These are phyloP conservation scores for Cheilosia grossa DNA, from an alignment of 2,888 invertebrate species.

Conservation along the genomic window DNA sequence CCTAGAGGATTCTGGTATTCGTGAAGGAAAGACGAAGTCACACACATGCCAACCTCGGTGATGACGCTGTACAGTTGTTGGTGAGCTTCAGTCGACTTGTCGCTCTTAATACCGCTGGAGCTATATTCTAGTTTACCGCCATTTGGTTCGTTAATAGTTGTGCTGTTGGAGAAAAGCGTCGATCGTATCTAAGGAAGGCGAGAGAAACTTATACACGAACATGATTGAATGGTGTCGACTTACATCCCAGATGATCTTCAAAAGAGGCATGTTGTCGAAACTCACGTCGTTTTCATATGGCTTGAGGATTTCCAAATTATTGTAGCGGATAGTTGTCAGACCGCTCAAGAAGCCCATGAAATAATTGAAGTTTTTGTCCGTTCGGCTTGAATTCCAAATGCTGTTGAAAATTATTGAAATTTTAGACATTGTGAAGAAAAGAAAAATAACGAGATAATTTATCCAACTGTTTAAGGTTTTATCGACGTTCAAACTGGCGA, in stretches of 20 bases:
- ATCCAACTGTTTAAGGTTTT: too few relatives aligned
- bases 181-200: conserved; percentile 24
- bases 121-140: conserved; percentile 7
- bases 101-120: too few relatives aligned
- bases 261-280: conserved; percentile 76
- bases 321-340: conserved; percentile 76
- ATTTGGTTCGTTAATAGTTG: neutral
- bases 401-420: conserved; percentile 10
- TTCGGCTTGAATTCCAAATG: conserved; percentile 46
- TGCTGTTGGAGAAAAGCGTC: conserved; percentile 8
- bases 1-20: conserved; percentile 78
- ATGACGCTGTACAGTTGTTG: conserved; percentile 74
- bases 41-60: conserved; percentile 81
- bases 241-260: conserved; percentile 76
- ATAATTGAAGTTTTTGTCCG: conserved; percentile 70
- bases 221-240: conserved; percentile 2
- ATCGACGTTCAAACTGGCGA: too few relatives aligned
- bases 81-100: neutral
- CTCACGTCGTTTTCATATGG: conserved; percentile 78
- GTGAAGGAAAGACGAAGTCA: conserved; percentile 77
- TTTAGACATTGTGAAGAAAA: too few relatives aligned
- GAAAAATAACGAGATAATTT: too few relatives aligned
- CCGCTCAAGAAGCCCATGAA: conserved; percentile 78
- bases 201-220: neutral
- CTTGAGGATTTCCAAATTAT: conserved; percentile 76